Conservation (phyloP, 2,888 invertebrate genomes). For the Macrosiphum euphorbiae region DNA sequence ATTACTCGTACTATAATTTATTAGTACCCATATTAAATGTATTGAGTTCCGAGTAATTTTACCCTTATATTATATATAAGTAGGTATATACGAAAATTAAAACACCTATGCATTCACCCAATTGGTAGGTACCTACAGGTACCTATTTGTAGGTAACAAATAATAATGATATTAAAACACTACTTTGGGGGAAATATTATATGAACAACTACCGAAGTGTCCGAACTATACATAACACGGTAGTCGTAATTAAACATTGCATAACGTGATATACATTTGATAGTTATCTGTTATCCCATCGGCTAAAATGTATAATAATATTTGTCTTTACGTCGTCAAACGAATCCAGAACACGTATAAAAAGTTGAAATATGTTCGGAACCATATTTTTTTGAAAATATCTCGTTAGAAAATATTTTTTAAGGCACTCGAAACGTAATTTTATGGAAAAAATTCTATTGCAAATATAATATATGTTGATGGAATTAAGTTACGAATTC, state of each 20-base stretch:
- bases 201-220: not conserved
- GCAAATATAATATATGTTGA: not conserved
- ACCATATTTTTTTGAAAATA: not conserved
- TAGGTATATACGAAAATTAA: not conserved
- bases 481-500: not conserved
- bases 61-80: not conserved
- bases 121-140: too few species aligned
- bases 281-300: not conserved
- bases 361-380: not conserved
- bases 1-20: not conserved
- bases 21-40: not conserved
- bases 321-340: not conserved
- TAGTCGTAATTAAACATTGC: not conserved
- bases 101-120: not conserved
- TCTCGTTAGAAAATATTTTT: not conserved
- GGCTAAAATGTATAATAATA: not conserved
- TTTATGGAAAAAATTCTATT: not conserved
- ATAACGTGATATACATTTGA: not conserved
- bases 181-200: not conserved
- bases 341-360: not conserved
- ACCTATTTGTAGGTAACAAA: too few species aligned
- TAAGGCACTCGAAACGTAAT: not conserved
- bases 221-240: not conserved
- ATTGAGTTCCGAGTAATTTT: not conserved
- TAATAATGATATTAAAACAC: not conserved